A percentile compares a stretch with the other conserved stretches of the same genome.
Conservation (phyloP, 2,113 vertebrate genomes). For the Cyprinus carpio region DNA sequence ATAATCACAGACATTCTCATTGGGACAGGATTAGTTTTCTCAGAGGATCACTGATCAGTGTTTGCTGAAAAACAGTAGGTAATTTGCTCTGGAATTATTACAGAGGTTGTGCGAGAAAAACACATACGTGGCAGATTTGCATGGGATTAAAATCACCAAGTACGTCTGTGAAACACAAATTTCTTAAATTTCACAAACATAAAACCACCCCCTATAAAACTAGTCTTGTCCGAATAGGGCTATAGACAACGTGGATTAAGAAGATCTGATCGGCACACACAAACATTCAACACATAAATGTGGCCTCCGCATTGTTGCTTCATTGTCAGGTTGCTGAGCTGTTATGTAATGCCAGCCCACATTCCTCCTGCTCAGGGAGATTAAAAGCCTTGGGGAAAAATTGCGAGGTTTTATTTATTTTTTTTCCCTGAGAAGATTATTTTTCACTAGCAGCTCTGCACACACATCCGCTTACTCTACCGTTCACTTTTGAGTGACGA, state of each 20-base stretch:
- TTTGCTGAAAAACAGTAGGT: too few relatives aligned
- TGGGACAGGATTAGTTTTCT: too few relatives aligned
- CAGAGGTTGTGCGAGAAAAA: too few relatives aligned
- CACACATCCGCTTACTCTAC: conserved; percentile 42
- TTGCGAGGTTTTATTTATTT: conserved; percentile 40
- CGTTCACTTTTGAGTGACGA: conserved; percentile 29
- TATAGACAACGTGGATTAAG: conserved; percentile 33
- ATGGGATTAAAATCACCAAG: too few relatives aligned
- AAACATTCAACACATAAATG: conserved; percentile 43
- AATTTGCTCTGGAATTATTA: too few relatives aligned
- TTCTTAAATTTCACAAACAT: too few relatives aligned
- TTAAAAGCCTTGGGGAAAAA: conserved; percentile 53
- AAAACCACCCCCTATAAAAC: too few relatives aligned
- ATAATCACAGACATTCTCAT: too few relatives aligned
- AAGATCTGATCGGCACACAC: conserved; percentile 21
- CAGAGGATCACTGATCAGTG: too few relatives aligned
- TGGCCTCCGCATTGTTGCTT: conserved; percentile 17
- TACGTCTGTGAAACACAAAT: too few relatives aligned
- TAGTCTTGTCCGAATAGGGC: too few relatives aligned
- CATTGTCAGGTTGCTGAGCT: conserved; percentile 34
- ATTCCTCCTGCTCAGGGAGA: conserved; percentile 50
- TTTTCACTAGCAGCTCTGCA: conserved; percentile 48
- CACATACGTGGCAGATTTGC: too few relatives aligned
- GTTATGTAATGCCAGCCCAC: conserved; percentile 54
- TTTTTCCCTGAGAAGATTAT: conserved; percentile 61